phyloP scores from a whole-genome alignment of 2,113 vertebrate species.

The Pitta sordida region DNA sequence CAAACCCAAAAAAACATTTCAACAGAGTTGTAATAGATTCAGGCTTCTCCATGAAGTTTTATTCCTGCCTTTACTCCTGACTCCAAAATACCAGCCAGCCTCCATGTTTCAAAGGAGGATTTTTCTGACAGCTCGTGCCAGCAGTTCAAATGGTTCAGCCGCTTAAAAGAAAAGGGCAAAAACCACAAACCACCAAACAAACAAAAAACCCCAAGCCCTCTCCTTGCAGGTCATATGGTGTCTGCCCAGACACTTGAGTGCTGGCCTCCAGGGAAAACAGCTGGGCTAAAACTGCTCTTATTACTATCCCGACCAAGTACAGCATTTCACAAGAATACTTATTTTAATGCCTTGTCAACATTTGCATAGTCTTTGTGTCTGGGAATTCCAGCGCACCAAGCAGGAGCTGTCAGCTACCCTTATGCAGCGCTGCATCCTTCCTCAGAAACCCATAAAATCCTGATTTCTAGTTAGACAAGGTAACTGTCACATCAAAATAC shows the following conservation, averaged over 20 bases:
- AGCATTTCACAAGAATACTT: not conserved
- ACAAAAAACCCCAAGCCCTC: accelerated
- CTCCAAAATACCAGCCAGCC: not conserved
- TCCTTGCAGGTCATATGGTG: not conserved
- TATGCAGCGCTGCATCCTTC: not conserved
- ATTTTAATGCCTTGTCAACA: not conserved
- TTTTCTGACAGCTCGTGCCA: not conserved
- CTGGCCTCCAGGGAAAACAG: not conserved
- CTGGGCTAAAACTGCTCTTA: not conserved
- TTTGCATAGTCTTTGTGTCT: conserved; percentile 7
- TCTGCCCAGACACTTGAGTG: not conserved
- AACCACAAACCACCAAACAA: not conserved
- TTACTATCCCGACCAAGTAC: not conserved
- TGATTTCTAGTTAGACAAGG: not conserved
- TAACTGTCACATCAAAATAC: conserved; percentile 19
- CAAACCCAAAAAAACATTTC: not conserved
- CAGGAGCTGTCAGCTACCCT: not conserved
- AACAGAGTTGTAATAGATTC: not conserved
- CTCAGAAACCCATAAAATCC: not conserved
- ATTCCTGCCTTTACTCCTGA: not conserved
- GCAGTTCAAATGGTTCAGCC: not conserved
- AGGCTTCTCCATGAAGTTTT: not conserved
- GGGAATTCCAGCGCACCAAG: not conserved
- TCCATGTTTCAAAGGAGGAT: not conserved
- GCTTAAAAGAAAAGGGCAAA: not conserved